A percentile compares a stretch with the other conserved stretches of the same genome.
Conservation (phyloP, 35 echinoderm and acorn worm species). For the Patiria miniata region DNA sequence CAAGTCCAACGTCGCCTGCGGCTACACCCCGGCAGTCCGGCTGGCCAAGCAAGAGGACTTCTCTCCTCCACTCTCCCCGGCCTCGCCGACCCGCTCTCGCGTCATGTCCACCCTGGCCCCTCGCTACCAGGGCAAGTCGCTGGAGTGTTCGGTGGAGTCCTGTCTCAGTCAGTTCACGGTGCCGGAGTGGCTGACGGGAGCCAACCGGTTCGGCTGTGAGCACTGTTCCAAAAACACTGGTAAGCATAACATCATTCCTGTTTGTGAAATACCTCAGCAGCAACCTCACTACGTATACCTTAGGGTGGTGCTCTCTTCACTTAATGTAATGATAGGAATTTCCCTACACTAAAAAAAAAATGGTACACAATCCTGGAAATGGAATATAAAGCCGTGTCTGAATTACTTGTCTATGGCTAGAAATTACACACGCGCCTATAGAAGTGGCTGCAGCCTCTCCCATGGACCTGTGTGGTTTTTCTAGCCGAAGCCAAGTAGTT, state of each 20-base stretch:
- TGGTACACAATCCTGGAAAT: too few species aligned
- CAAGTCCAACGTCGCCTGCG: slow-evolving; percentile 47
- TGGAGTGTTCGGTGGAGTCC: slow-evolving; percentile 92
- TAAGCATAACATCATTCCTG: not conserved
- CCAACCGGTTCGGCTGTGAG: slow-evolving; percentile 96
- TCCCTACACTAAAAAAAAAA: too few species aligned
- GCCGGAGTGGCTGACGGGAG: slow-evolving; percentile 84
- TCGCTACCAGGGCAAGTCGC: slow-evolving; percentile 72
- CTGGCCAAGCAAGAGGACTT: not conserved
- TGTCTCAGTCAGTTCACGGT: slow-evolving; percentile 96
- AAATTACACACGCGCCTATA: too few species aligned
- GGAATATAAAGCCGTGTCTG: too few species aligned
- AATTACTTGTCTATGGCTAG: too few species aligned
- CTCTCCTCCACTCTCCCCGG: slow-evolving; percentile 67
- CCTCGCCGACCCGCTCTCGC: slow-evolving; percentile 66
- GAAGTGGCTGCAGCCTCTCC: too few species aligned
- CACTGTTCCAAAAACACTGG: slow-evolving; percentile 67
- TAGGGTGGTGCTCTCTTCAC: too few species aligned
- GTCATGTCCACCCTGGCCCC: slow-evolving; percentile 68
- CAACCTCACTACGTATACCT: too few species aligned
- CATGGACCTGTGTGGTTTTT: too few species aligned
- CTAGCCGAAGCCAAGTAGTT: too few species aligned
- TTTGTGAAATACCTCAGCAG: too few species aligned
- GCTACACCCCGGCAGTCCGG: not conserved
- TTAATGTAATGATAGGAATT: too few species aligned